Percentiles rank a stretch among this genome's conserved stretches.
phyloP scores from a whole-genome alignment of 2,888 invertebrate species.

The Dysmachus trigonus region DNA sequence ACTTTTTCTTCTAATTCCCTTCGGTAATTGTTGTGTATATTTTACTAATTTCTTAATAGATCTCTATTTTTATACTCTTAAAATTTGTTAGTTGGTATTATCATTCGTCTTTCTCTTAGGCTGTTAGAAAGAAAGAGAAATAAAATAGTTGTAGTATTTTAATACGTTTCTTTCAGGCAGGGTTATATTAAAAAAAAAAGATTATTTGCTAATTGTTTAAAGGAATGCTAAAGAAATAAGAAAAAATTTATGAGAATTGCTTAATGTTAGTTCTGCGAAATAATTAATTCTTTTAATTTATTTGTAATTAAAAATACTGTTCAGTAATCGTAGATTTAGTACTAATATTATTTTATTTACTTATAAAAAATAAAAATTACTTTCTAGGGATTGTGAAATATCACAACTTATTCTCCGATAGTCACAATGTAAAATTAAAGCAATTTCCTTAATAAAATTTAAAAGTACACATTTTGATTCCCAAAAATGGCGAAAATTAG shows the following conservation, averaged over 20 bases:
- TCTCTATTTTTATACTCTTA: conserved; percentile 27
- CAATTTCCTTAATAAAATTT: no score
- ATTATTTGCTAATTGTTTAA: background rate
- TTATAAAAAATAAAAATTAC: background rate
- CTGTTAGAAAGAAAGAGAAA: conserved; percentile 40
- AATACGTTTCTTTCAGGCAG: background rate
- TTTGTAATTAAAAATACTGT: background rate
- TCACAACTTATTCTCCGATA: no score
- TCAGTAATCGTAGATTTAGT: background rate
- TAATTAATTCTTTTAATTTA: background rate
- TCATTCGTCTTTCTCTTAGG: conserved; percentile 39
- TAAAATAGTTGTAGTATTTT: conserved; percentile 28
- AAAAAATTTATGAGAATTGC: conserved; percentile 7
- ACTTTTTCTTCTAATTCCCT: conserved; percentile 26
- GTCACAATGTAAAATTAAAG: no score
- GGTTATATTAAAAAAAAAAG: background rate
- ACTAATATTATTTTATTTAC: background rate
- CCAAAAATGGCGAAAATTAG: no score
- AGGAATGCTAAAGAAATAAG: background rate
- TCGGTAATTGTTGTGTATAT: conserved; percentile 12
- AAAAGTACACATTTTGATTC: no score
- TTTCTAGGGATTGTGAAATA: no score
- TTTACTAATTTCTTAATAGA: conserved; percentile 21
- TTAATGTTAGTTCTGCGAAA: background rate
- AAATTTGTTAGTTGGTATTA: conserved; percentile 39